These are phyloP conservation scores for Eupeodes latifasciatus DNA, from an alignment of 2,888 invertebrate genomes.

Conservation along the genomic window DNA sequence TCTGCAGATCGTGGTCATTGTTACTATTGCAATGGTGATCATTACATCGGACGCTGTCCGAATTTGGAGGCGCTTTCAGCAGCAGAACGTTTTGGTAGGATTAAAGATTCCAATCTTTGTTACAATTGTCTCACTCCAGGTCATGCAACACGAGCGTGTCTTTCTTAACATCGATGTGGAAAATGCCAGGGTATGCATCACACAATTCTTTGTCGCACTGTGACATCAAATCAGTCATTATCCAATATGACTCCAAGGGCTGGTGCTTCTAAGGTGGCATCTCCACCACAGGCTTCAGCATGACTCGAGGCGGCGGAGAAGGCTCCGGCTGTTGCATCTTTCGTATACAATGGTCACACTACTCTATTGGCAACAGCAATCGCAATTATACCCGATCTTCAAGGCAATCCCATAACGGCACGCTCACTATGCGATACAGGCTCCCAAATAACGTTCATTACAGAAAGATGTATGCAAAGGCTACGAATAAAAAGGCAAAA, in stretches of 20 bases:
- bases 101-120: slow-evolving; percentile 44
- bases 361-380: slow-evolving; percentile 46
- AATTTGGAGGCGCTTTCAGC: not conserved
- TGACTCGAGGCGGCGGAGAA: slow-evolving; percentile 21
- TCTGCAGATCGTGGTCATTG: slow-evolving; percentile 40
- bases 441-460: slow-evolving; percentile 35
- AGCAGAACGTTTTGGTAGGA: slow-evolving; percentile 32
- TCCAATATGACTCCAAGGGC: not conserved
- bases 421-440: slow-evolving; percentile 42
- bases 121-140: slow-evolving; percentile 54
- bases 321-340: slow-evolving; percentile 35
- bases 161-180: slow-evolving; percentile 27
- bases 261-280: not conserved
- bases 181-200: slow-evolving; percentile 27
- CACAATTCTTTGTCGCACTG: slow-evolving; percentile 24
- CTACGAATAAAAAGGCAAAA: slow-evolving; percentile 37
- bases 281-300: not conserved
- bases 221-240: not conserved
- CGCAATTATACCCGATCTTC: slow-evolving; percentile 3
- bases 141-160: slow-evolving; percentile 41
- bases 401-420: slow-evolving; percentile 38
- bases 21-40: slow-evolving; percentile 40
- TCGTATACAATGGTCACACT: slow-evolving; percentile 45
- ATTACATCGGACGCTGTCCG: slow-evolving; percentile 31
- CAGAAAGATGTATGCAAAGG: slow-evolving; percentile 10